Percentiles rank a stretch among this genome's conserved stretches.
phyloP scores from a whole-genome alignment of 2,888 invertebrate species.

The Mongoloraphidia duomilia region DNA sequence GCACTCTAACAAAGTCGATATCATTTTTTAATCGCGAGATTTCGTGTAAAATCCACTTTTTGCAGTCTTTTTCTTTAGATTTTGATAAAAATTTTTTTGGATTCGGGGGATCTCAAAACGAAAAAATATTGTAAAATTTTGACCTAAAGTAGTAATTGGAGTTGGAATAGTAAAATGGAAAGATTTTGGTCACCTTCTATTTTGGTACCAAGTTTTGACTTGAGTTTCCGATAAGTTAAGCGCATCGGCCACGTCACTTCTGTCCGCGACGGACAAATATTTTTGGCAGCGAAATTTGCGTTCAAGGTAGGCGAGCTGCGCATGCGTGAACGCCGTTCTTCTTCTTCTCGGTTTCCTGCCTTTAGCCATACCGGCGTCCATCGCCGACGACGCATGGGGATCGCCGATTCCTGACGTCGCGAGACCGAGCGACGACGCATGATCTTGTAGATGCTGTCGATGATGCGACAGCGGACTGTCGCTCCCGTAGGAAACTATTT shows the following conservation, averaged over 20 bases:
- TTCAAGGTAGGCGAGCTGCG: slow-evolving; percentile 82
- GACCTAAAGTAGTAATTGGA: too few species aligned
- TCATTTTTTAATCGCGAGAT: too few species aligned
- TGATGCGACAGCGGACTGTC: not conserved
- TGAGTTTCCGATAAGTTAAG: slow-evolving; percentile 84
- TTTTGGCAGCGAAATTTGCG: slow-evolving; percentile 87
- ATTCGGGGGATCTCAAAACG: too few species aligned
- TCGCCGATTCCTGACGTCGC: slow-evolving; percentile 13
- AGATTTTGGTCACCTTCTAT: slow-evolving; percentile 47
- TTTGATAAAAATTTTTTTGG: too few species aligned
- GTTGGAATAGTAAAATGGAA: too few species aligned
- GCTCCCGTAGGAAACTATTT: not conserved
- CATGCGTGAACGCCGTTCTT: slow-evolving; percentile 86
- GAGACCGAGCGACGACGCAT: slow-evolving; percentile 19
- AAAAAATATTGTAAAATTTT: too few species aligned
- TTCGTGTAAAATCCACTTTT: too few species aligned
- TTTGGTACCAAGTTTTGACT: slow-evolving; percentile 93
- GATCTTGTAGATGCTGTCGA: not conserved
- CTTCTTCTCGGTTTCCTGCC: slow-evolving; percentile 70
- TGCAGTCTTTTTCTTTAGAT: too few species aligned
- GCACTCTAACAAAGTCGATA: too few species aligned
- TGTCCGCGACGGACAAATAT: slow-evolving; percentile 83
- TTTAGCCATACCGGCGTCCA: slow-evolving; percentile 25
- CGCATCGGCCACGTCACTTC: slow-evolving; percentile 84
- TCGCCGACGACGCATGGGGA: slow-evolving; percentile 12